A percentile compares a stretch with the other conserved stretches of the same genome.
phyloP scores from a whole-genome alignment of 2,113 vertebrate genomes.

The Oenanthe oenanthe region DNA sequence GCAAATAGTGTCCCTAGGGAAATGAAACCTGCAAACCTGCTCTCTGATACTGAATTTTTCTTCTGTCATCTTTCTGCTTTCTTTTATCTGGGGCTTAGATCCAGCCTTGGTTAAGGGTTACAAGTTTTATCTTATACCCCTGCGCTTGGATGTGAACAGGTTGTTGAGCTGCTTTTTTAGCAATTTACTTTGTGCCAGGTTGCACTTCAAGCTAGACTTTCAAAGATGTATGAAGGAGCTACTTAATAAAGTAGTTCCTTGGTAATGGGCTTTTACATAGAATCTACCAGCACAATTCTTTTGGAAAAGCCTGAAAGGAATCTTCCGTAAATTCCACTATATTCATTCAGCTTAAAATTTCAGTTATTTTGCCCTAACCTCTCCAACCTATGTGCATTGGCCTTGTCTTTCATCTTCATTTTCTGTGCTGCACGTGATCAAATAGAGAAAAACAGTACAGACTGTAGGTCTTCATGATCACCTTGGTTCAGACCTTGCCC shows the following conservation, averaged over 20 bases:
- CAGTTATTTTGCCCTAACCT: background rate
- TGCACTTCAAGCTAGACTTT: background rate
- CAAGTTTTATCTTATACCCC: background rate
- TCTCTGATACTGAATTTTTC: background rate
- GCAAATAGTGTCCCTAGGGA: background rate
- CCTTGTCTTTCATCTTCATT: conserved; percentile 5
- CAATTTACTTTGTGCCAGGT: background rate
- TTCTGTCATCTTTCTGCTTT: background rate
- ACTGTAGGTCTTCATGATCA: background rate
- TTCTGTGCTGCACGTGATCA: background rate
- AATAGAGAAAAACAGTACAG: background rate
- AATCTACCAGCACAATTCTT: background rate
- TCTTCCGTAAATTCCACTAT: background rate
- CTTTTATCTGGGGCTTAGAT: background rate
- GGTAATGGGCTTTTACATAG: background rate
- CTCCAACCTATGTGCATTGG: background rate
- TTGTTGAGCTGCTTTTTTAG: background rate
- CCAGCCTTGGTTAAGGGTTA: background rate
- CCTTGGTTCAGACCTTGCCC: background rate
- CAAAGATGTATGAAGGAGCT: background rate
- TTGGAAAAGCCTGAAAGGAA: background rate
- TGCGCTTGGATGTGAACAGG: background rate
- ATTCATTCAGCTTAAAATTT: background rate
- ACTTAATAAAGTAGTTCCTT: background rate
- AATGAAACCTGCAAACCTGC: background rate